Percentiles rank a stretch among this genome's conserved stretches.
These are phyloP conservation scores for Platichthys stellatus DNA, from an alignment of 2,113 vertebrate species.

Conservation along the genomic window DNA sequence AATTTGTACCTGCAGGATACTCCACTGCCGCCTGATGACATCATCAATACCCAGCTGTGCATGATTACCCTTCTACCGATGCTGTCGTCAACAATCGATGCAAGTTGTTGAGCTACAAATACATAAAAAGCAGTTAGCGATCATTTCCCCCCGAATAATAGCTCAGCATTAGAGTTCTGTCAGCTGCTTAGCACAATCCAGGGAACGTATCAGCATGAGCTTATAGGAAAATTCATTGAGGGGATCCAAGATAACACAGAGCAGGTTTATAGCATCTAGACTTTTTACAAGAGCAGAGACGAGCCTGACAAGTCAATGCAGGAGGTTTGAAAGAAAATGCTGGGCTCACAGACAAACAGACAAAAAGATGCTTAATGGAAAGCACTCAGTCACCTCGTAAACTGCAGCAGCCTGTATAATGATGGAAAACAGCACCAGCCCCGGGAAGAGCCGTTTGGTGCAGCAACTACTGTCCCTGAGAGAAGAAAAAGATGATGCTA, in stretches of 20 bases:
- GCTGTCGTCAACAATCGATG: constrained; percentile 38
- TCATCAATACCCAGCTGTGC: constrained; percentile 62
- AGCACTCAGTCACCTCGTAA: constrained; percentile 24
- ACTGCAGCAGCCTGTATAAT: constrained; percentile 21
- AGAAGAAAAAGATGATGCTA: too few species aligned
- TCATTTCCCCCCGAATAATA: constrained; percentile 29
- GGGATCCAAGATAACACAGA: constrained; percentile 16
- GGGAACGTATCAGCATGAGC: neutral
- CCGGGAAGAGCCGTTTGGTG: too few species aligned
- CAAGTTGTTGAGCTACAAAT: constrained; percentile 43
- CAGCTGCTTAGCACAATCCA: constrained; percentile 29
- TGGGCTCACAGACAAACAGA: constrained; percentile 12
- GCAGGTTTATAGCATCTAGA: constrained; percentile 13
- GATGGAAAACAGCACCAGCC: neutral
- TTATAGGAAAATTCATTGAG: neutral
- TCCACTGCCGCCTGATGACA: constrained; percentile 48
- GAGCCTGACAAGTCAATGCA: constrained; percentile 13
- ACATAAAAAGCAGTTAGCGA: constrained; percentile 32
- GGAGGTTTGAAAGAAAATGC: constrained; percentile 12
- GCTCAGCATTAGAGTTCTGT: constrained; percentile 23
- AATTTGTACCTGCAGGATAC: constrained; percentile 46
- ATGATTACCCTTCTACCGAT: constrained; percentile 49
- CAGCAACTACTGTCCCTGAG: too few species aligned
- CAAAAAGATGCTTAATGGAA: constrained; percentile 21
- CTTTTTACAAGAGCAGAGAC: constrained; percentile 10